Evolutionary conservation across 1,140 invertebrate genomes (phyloP).

Genomic region (Musca domestica): DNA sequence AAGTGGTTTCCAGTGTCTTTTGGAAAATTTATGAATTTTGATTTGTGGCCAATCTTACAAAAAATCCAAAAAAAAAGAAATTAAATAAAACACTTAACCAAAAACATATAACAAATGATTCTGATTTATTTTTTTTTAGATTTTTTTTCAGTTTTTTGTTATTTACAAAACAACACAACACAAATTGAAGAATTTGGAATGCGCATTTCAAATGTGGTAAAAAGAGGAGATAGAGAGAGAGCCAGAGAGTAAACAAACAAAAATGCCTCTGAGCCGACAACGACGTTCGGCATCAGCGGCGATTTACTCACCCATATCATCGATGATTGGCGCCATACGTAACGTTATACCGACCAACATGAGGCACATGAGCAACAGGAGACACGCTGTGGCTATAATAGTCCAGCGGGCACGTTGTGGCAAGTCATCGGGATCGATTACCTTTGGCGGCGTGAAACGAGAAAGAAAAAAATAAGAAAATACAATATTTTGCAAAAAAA

Average conservation of each 20-base stretch:
- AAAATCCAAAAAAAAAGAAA: too few species aligned
- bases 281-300: neutral
- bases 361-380: constrained; percentile 81
- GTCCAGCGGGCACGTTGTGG: constrained; percentile 81
- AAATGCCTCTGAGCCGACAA: too few species aligned
- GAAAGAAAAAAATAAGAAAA: neutral
- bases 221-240: neutral
- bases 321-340: constrained; percentile 86
- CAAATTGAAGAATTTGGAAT: neutral
- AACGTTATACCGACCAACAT: constrained; percentile 84
- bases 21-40: too few species aligned
- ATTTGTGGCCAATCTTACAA: too few species aligned
- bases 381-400: constrained; percentile 81
- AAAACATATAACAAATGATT: too few species aligned
- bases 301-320: constrained; percentile 83
- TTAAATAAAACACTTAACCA: too few species aligned
- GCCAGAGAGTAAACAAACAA: neutral
- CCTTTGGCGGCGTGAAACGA: constrained; percentile 52
- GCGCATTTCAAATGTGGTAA: neutral
- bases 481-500: neutral
- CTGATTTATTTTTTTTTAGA: neutral
- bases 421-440: constrained; percentile 72
- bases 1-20: too few species aligned
- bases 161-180: neutral
- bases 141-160: neutral